Evolutionary conservation across 2,888 invertebrate species (phyloP).

Genomic region (Psylliodes chrysocephalus): DNA sequence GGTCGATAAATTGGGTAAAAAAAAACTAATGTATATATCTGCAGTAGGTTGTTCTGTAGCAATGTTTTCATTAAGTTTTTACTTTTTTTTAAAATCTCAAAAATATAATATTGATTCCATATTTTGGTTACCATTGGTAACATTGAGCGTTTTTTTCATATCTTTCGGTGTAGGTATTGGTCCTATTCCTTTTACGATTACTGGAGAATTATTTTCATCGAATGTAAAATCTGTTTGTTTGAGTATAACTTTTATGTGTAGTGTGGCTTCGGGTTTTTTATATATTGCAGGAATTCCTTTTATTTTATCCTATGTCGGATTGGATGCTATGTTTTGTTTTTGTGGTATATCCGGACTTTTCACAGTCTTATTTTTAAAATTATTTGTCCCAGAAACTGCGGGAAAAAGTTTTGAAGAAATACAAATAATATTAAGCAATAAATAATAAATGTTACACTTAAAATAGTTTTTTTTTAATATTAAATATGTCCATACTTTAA

Average conservation of each 20-base stretch:
- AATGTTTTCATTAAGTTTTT: background rate
- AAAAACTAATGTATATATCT: background rate
- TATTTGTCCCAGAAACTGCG: background rate
- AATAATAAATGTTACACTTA: too few relatives aligned
- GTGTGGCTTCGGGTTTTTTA: background rate
- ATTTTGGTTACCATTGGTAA: background rate
- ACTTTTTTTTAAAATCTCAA: background rate
- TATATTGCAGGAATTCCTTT: background rate
- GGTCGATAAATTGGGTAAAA: background rate
- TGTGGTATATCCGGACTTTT: background rate
- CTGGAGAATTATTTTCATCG: background rate
- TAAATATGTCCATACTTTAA: too few relatives aligned
- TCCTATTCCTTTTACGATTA: background rate
- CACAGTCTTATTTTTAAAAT: background rate
- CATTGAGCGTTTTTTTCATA: background rate
- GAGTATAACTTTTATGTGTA: background rate
- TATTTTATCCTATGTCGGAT: background rate
- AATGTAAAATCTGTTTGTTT: background rate
- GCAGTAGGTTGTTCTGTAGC: background rate
- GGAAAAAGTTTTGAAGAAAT: slow-evolving; percentile 5
- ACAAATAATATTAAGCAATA: background rate
- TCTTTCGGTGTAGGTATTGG: background rate
- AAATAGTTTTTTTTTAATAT: too few relatives aligned
- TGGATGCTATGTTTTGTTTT: background rate
- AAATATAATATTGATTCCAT: background rate